Percentiles rank a stretch among this genome's conserved stretches.
These are phyloP conservation scores for Setophaga kirtlandii DNA, from an alignment of 2,113 vertebrate species.

Conservation along the genomic window DNA sequence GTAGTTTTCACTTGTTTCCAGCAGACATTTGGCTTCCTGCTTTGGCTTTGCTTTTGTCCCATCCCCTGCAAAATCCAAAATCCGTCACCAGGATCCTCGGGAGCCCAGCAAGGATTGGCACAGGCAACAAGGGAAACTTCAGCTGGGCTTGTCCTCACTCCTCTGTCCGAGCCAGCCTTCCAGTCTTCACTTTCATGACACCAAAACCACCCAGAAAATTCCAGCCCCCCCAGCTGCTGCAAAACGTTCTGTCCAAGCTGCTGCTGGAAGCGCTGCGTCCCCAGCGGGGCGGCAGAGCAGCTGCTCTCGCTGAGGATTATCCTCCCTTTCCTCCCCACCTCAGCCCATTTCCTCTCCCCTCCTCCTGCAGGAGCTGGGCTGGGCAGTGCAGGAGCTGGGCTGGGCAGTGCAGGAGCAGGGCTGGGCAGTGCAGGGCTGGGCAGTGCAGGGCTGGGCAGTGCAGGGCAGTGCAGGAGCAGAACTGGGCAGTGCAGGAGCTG, in stretches of 20 bases:
- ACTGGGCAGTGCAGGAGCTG: too few relatives aligned
- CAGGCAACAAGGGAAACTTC: not conserved
- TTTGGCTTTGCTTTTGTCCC: not conserved
- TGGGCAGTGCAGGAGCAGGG: too few relatives aligned
- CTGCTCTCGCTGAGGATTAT: constrained; percentile 60
- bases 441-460: too few relatives aligned
- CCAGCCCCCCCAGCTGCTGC: not conserved
- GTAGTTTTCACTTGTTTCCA: constrained; percentile 12
- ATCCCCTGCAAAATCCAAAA: not conserved
- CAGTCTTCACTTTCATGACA: not conserved
- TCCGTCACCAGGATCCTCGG: not conserved
- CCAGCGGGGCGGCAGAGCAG: constrained; percentile 45
- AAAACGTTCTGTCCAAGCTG: constrained; percentile 20
- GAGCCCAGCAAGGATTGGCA: not conserved
- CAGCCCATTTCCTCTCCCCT: constrained; percentile 62
- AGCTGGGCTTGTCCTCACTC: not conserved
- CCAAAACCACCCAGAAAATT: not conserved
- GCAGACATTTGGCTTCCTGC: constrained; percentile 53
- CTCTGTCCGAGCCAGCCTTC: not conserved
- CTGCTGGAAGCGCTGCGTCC: constrained; percentile 39
- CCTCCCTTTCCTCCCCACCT: constrained; percentile 58
- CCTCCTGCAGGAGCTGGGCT: not conserved
- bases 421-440: too few relatives aligned
- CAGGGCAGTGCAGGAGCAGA: too few relatives aligned
- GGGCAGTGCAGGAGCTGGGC: too few relatives aligned